Evolutionary conservation across 2,797 vertebrate species (phyloP).

Genomic region (Cichlasoma orientale): DNA sequence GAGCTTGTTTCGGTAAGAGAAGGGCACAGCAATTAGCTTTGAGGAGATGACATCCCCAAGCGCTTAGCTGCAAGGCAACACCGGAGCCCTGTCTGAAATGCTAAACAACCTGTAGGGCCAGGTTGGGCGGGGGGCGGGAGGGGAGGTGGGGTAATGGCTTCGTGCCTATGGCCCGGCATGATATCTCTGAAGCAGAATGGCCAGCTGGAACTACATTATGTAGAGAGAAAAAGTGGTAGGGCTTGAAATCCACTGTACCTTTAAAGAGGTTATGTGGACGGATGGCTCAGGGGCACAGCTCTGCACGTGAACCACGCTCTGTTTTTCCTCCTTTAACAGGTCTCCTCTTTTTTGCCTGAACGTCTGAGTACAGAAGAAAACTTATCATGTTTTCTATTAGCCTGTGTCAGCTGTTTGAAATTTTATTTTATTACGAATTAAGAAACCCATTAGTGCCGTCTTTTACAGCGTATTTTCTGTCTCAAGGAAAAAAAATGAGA

Average conservation of each 20-base stretch:
- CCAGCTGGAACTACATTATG: conserved; percentile 61
- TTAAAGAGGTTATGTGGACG: conserved; percentile 36
- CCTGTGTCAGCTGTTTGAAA: conserved; percentile 1
- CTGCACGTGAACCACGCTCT: conserved; percentile 51
- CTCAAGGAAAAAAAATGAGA: not conserved
- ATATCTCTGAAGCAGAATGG: conserved; percentile 44
- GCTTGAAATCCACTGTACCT: conserved; percentile 33
- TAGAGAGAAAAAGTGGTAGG: conserved; percentile 25
- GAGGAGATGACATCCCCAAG: conserved; percentile 77
- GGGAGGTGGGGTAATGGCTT: conserved; percentile 18
- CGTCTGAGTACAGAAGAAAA: not conserved
- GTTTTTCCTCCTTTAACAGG: conserved; percentile 1
- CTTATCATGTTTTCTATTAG: conserved; percentile 6
- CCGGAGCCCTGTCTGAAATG: conserved; percentile 73
- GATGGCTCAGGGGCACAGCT: conserved; percentile 23
- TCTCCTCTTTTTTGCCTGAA: conserved; percentile 1
- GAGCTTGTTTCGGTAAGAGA: conserved; percentile 81
- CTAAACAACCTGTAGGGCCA: conserved; percentile 72
- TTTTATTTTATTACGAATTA: conserved; percentile 5
- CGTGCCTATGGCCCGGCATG: conserved; percentile 41
- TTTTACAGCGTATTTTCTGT: conserved; percentile 8
- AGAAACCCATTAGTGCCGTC: not conserved
- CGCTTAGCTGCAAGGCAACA: conserved; percentile 58
- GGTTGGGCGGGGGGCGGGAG: not conserved
- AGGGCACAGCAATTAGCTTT: conserved; percentile 83